Base-by-base conservation (phyloP, 2,888 invertebrate genomes). In the Phyto melanocephala region DNA sequence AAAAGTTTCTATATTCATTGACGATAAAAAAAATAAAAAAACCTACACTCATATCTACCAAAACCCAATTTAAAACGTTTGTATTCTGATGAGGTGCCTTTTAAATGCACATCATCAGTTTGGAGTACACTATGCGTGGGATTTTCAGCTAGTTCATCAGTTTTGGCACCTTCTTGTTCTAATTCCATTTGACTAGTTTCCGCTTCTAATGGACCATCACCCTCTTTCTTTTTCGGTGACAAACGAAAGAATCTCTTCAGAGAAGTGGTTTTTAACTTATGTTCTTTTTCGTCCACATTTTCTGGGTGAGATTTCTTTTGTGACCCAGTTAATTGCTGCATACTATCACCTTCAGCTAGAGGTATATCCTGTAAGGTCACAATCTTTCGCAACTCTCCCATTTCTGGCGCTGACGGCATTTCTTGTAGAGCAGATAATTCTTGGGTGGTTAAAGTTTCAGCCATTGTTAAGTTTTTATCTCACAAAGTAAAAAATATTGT, bases 231-330 rank as follows among this genome's bases (percentile, higher is more conserved):
- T 71, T 85, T 87, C 56, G 85, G 62, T 1, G 84, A 68, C 11
- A 88, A 47, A 62, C 87, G 88, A 33, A 89, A 89, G 80, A 90
- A 87, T n/a, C 90, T 87, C 24, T 88, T 88, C 15, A 89, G 75
- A 1, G 88, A 86, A 77, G 81, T 87, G 1, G 85, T 50, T 54
- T 87, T 88, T 2, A 81, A 52, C 33, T 82, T 33, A 28, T 47
- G 70, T n/a, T 79, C 79, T 8, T 13, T 37, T 37, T 58, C 68
- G 7, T 35, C 63, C 3, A 42, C 17, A 11, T 33, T 0, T 22
- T 6, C 8, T 6, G 6, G 28, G n/a, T 37, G 37, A 33, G 42
- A 24, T 6, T 17, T 28, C 8, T 52, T 40, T 2, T 45, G 5
- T 15, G 42, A 1, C 13, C n/a, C n/a, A n/a, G n/a, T 22, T 24